Percentiles rank a stretch among this genome's conserved stretches.
phyloP scores from a whole-genome alignment of 2,888 invertebrate species.

The Arrhopalites spinosus region DNA sequence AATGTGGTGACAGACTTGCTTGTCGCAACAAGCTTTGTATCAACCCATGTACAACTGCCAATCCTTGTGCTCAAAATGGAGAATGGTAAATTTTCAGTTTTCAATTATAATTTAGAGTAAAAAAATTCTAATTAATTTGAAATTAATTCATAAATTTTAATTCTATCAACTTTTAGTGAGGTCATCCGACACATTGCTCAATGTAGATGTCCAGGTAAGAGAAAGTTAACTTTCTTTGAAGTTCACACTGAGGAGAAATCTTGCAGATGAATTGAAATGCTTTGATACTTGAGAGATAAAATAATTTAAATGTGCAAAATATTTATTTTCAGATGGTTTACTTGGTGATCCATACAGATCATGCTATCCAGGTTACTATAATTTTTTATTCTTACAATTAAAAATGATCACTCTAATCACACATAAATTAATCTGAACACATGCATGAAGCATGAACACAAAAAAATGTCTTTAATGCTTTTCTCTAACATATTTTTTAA shows the following conservation, averaged over 20 bases:
- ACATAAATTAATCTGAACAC: too few species aligned
- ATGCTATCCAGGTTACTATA: conserved; percentile 62
- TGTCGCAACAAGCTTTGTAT: conserved; percentile 58
- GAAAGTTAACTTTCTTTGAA: background rate
- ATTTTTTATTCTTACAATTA: background rate
- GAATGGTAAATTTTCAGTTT: too few species aligned
- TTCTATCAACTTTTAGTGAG: too few species aligned
- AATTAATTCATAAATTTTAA: too few species aligned
- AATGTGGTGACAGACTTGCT: conserved; percentile 57
- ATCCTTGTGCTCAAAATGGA: conserved; percentile 58
- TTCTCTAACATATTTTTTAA: background rate
- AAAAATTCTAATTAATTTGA: too few species aligned
- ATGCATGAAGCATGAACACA: too few species aligned
- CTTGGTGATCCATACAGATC: conserved; percentile 79
- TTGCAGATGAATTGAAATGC: too few species aligned
- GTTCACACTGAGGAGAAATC: too few species aligned
- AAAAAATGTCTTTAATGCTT: background rate
- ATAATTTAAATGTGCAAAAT: too few species aligned
- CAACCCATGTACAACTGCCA: conserved; percentile 58
- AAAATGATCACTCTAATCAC: too few species aligned
- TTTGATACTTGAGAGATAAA: too few species aligned
- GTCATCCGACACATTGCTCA: conserved; percentile 72
- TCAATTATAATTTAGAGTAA: too few species aligned
- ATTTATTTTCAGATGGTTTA: conserved; percentile 61
- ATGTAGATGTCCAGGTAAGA: conserved; percentile 71